Conservation (phyloP, 1,140 invertebrate species). For the Heterodera carotae region DNA sequence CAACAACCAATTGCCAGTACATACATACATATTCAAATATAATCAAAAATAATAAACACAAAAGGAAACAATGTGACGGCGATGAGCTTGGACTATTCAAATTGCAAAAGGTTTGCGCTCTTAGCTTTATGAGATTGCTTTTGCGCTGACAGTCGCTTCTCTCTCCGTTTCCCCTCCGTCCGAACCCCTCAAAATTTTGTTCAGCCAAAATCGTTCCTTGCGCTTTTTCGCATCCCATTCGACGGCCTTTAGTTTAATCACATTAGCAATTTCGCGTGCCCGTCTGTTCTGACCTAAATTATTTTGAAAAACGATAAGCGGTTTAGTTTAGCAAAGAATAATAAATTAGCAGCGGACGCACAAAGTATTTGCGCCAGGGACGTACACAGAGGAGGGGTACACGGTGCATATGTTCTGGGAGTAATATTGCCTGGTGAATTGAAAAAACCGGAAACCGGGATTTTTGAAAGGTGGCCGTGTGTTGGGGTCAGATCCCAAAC, state of each 20-base stretch:
- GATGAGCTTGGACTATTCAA: conserved; percentile 21
- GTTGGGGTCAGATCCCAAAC: too few species aligned
- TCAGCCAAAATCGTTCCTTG: conserved; percentile 15
- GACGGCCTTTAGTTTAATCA: conserved; percentile 59
- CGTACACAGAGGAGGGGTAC: too few species aligned
- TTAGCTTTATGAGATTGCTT: not conserved
- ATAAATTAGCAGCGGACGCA: too few species aligned
- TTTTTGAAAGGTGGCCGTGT: too few species aligned
- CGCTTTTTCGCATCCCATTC: conserved; percentile 48
- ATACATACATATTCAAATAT: too few species aligned
- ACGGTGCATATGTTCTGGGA: too few species aligned
- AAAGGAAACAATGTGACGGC: conserved; percentile 20
- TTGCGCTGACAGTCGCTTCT: not conserved
- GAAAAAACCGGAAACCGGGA: too few species aligned
- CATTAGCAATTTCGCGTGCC: conserved; percentile 74
- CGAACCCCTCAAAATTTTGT: not conserved
- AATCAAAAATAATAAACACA: conserved; percentile 22
- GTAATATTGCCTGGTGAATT: too few species aligned
- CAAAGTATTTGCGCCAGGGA: too few species aligned
- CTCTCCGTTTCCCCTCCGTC: not conserved
- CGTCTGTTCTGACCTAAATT: conserved; percentile 77
- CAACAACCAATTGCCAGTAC: too few species aligned
- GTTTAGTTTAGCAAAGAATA: too few species aligned
- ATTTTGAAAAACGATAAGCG: too few species aligned
- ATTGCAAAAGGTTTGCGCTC: not conserved